Base-by-base conservation (phyloP, 1,140 invertebrate species). In the Nephotettix cincticeps region DNA sequence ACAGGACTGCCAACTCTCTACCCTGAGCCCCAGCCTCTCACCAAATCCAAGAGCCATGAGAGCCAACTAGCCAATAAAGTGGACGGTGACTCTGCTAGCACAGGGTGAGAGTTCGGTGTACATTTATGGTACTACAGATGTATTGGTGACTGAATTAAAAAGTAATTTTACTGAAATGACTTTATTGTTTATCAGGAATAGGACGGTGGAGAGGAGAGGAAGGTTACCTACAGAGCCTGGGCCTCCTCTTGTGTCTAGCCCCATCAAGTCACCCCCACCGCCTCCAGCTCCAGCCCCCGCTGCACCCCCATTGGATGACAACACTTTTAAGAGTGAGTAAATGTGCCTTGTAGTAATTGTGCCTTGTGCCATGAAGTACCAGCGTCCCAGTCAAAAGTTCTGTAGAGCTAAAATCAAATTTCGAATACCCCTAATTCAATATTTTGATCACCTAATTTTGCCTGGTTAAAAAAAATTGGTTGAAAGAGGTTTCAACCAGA, bases 41-140 rank as follows among this genome's bases (percentile, higher is more conserved):
- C 90, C 29, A 96, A 95, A 82, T 96, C 94, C 68, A 93, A 93
- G 77, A 96, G 94, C 30, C 93, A 96, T 80, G 94, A 97, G 82
- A 95, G 93, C 11, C 94, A 96, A 79, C 84, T 96, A 25, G 90
- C 73, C 17, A 78, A 77, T 66, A 77, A 76, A 72, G 73, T 76
- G 17, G 76, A 76, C 47, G 72, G 71, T 19, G 74, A 73, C 40
- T 71, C 72, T 29, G 73, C 71, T 19, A 74, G 69, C 40, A 69
- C 71, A 11, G 45, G 54, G 70, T 73, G 30, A 61, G n/a, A n/a
- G 40, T 43, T 43, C n/a, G 40, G n/a, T 43, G n/a, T n/a, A 43
- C 40, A n/a, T 43, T 43, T 11, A 43, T n/a, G n/a, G 40, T 43
- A 43, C 40, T 43, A 9, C 9, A 43, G n/a, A 43, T n/a, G n/a